phyloP scores from a whole-genome alignment of 37 sponge, comb jelly and placozoan species.

The Oopsacas minuta region DNA sequence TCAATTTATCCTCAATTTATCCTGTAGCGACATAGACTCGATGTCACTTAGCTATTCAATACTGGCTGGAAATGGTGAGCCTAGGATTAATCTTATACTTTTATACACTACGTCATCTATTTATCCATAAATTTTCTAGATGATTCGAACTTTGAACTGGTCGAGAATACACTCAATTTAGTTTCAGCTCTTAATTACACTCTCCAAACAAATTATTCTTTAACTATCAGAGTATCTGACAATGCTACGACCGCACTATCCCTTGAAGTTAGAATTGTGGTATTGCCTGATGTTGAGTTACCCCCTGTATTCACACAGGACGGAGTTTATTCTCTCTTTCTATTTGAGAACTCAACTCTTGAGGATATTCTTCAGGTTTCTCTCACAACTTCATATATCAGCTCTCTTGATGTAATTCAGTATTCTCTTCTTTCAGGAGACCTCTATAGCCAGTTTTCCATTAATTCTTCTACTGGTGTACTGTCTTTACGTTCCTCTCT shows the following conservation, averaged over 20 bases:
- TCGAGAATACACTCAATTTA: not conserved
- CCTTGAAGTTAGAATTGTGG: not conserved
- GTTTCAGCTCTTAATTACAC: not conserved
- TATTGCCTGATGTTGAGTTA: not conserved
- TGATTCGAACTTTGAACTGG: not conserved
- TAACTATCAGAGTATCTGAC: not conserved
- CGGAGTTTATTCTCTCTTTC: not conserved
- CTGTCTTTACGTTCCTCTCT: not conserved
- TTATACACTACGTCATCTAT: too few relatives aligned
- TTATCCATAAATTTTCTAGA: too few relatives aligned
- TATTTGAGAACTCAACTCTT: not conserved
- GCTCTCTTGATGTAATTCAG: not conserved
- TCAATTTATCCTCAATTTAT: not conserved
- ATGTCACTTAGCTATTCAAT: not conserved
- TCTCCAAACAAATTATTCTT: not conserved
- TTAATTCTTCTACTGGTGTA: not conserved
- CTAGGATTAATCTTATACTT: too few relatives aligned
- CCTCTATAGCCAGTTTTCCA: not conserved
- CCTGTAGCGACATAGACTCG: not conserved
- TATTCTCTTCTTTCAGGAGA: not conserved
- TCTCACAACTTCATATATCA: not conserved
- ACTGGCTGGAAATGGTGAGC: not conserved
- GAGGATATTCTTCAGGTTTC: not conserved
- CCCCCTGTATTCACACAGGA: slow-evolving; percentile 15
- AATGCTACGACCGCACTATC: not conserved